phyloP scores from a whole-genome alignment of 64 coral and sea anemone species.

The Acropora yongei region DNA sequence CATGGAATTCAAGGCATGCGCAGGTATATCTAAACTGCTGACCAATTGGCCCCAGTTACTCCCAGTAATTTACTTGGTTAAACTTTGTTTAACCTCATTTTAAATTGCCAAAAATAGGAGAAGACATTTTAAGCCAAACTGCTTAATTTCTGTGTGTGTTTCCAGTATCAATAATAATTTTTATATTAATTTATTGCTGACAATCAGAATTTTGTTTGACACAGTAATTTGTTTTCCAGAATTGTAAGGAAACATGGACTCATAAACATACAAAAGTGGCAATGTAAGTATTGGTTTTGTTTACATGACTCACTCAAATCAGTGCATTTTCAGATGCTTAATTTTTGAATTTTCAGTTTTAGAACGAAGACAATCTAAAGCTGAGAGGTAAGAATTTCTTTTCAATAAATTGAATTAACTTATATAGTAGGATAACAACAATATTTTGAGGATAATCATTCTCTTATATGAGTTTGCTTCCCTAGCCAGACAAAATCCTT shows the following conservation, averaged over 20 bases:
- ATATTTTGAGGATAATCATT: too few species aligned
- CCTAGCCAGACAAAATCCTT: too few species aligned
- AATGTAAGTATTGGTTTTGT: constrained; percentile 58
- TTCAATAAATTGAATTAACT: too few species aligned
- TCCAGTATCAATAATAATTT: too few species aligned
- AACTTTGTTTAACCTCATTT: too few species aligned
- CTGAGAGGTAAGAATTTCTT: constrained; percentile 70
- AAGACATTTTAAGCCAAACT: too few species aligned
- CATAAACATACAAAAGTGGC: constrained; percentile 89
- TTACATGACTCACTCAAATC: neutral
- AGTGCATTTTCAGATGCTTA: neutral
- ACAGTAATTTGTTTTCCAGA: constrained; percentile 14
- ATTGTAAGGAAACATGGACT: constrained; percentile 91
- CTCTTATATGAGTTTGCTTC: too few species aligned
- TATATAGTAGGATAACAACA: too few species aligned
- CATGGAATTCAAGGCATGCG: too few species aligned
- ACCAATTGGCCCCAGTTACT: neutral
- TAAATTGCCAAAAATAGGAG: too few species aligned
- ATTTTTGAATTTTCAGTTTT: constrained; percentile 49
- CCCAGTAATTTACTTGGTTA: too few species aligned
- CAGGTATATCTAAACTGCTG: neutral
- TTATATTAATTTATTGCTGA: too few species aligned
- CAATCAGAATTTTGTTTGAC: neutral
- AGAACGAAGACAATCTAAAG: constrained; percentile 72
- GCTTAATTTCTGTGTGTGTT: neutral